Conservation (phyloP, 2,888 invertebrate genomes). For the Xiphydria camelus region DNA sequence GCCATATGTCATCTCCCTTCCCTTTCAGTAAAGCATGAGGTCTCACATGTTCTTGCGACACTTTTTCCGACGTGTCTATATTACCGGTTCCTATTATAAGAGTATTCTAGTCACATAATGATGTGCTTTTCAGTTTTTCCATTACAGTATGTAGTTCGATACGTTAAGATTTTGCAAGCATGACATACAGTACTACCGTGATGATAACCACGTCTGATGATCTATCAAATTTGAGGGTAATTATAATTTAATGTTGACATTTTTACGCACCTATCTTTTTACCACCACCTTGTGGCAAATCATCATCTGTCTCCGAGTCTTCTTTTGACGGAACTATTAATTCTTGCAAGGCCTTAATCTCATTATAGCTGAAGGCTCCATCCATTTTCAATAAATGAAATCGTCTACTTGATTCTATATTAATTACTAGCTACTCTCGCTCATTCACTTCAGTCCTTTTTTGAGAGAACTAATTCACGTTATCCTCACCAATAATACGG, state of each 20-base stretch:
- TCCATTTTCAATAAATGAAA: conserved; percentile 46
- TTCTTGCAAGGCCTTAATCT: conserved; percentile 46
- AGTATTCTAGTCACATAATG: conserved; percentile 48
- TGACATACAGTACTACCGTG: too few species aligned
- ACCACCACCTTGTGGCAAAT: conserved; percentile 43
- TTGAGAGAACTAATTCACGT: too few species aligned
- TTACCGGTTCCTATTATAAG: conserved; percentile 46
- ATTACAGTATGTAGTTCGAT: too few species aligned
- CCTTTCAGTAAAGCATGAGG: conserved; percentile 57
- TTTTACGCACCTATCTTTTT: conserved; percentile 44
- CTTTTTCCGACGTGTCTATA: too few species aligned
- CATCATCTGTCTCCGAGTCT: conserved; percentile 45
- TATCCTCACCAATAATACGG: too few species aligned
- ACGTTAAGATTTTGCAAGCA: conserved; percentile 22
- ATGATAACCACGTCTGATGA: too few species aligned
- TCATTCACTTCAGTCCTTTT: too few species aligned
- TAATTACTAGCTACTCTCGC: too few species aligned
- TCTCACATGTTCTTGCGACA: conserved; percentile 29
- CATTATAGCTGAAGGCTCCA: conserved; percentile 36
- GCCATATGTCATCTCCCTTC: conserved; percentile 61
- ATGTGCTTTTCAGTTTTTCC: too few species aligned
- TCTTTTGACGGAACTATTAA: conserved; percentile 42
- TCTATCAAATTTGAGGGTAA: conserved; percentile 1
- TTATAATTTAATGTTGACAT: conserved; percentile 1
- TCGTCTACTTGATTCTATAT: too few species aligned